Percentiles rank a stretch among this genome's conserved stretches.
These are phyloP conservation scores for Aplodontia rufa DNA, from an alignment of 2,113 vertebrate species.

Conservation along the genomic window DNA sequence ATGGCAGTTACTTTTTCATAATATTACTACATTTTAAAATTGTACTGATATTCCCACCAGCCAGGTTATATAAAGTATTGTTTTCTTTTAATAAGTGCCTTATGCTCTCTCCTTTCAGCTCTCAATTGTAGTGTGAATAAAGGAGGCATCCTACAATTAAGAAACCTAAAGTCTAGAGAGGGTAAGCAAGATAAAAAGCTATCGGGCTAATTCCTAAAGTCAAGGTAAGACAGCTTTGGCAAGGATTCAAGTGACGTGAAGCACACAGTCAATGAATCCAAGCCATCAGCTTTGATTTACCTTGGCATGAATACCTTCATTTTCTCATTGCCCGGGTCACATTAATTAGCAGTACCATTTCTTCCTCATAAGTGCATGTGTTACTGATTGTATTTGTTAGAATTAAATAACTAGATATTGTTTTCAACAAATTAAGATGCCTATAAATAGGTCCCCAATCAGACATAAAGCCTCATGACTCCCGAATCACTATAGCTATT, in stretches of 20 bases:
- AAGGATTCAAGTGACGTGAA: not conserved
- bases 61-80: not conserved
- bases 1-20: not conserved
- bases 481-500: not conserved
- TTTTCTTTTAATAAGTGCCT: not conserved
- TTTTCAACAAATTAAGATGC: constrained; percentile 34
- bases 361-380: not conserved
- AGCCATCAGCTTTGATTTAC: not conserved
- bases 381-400: constrained; percentile 25
- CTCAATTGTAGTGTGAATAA: not conserved
- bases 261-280: fast-evolving
- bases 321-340: not conserved
- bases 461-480: not conserved
- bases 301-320: not conserved
- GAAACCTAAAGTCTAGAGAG: not conserved
- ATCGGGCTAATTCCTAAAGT: not conserved
- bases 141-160: not conserved
- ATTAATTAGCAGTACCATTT: constrained; percentile 16
- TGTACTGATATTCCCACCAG: not conserved
- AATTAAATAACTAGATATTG: constrained; percentile 33
- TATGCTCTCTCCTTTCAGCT: not conserved
- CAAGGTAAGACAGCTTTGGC: not conserved
- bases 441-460: constrained; percentile 12
- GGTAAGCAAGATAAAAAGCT: not conserved
- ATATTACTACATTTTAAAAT: not conserved